Evolutionary conservation across 2,888 invertebrate genomes (phyloP).

Genomic region (Poecilobothrus nobilitatus): DNA sequence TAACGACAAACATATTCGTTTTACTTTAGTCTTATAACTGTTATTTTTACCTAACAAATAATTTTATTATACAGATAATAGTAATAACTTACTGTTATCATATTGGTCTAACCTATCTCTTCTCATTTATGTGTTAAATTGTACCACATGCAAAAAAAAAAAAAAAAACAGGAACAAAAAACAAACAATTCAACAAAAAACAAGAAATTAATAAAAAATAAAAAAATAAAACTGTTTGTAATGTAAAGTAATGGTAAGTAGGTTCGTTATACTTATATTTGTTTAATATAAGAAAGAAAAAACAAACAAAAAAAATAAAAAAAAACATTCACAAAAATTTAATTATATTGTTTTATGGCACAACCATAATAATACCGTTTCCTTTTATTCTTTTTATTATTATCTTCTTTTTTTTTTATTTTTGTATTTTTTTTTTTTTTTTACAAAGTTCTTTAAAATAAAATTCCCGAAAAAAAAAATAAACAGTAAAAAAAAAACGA

Average conservation of each 20-base stretch:
- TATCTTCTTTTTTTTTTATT: no score
- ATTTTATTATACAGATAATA: constrained; percentile 2
- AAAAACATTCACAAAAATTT: background rate
- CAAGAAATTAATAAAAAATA: no score
- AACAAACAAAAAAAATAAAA: background rate
- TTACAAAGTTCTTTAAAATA: background rate
- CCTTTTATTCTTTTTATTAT: no score
- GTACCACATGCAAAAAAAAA: no score
- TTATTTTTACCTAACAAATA: background rate
- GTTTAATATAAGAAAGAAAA: background rate
- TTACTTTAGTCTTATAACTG: background rate
- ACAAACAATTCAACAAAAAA: no score
- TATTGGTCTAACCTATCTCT: background rate
- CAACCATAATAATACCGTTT: background rate
- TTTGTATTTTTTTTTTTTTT: no score
- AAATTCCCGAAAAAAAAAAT: no score
- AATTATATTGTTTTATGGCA: constrained; percentile 2
- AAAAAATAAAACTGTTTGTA: no score
- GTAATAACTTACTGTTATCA: constrained; percentile 1
- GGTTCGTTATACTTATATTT: no score
- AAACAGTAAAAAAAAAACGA: background rate
- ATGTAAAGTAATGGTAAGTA: no score
- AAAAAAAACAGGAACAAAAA: no score
- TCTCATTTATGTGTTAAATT: no score
- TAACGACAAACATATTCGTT: background rate